phyloP scores from a whole-genome alignment of 2,797 vertebrate species.

The Anableps anableps region DNA sequence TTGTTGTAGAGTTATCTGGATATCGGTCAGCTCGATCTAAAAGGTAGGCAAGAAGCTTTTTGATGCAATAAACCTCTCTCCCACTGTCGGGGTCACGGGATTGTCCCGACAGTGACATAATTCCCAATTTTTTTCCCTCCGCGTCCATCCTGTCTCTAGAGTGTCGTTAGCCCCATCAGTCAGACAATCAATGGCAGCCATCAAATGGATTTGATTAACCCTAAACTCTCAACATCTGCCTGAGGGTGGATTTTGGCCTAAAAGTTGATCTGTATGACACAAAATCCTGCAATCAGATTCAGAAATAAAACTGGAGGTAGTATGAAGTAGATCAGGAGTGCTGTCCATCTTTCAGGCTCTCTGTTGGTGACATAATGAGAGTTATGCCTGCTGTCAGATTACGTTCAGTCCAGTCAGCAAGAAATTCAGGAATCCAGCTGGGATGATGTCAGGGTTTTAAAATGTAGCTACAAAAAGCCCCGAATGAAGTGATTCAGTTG shows the following conservation, averaged over 20 bases:
- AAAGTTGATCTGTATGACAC: constrained; percentile 34
- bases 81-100: constrained; percentile 40
- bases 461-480: neutral
- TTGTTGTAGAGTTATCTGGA: constrained; percentile 32
- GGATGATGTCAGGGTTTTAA: constrained; percentile 38
- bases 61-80: constrained; percentile 24
- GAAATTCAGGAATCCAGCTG: constrained; percentile 41
- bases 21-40: constrained; percentile 30
- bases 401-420: constrained; percentile 61
- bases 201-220: constrained; percentile 71
- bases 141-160: constrained; percentile 14
- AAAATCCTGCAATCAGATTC: constrained; percentile 4
- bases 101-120: constrained; percentile 55
- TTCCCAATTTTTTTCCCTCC: constrained; percentile 37
- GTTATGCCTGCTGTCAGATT: constrained; percentile 64
- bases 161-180: constrained; percentile 53
- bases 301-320: neutral
- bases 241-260: constrained; percentile 20
- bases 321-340: too few species aligned
- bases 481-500: too few species aligned
- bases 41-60: constrained; percentile 24
- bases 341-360: too few species aligned
- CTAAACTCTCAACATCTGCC: constrained; percentile 7
- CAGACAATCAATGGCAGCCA: constrained; percentile 64
- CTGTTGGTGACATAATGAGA: constrained; percentile 28